A percentile compares a stretch with the other conserved stretches of the same genome.
These are phyloP conservation scores for Parotocinclus haroldoi DNA, from an alignment of 2,797 vertebrate genomes.

Conservation along the genomic window DNA sequence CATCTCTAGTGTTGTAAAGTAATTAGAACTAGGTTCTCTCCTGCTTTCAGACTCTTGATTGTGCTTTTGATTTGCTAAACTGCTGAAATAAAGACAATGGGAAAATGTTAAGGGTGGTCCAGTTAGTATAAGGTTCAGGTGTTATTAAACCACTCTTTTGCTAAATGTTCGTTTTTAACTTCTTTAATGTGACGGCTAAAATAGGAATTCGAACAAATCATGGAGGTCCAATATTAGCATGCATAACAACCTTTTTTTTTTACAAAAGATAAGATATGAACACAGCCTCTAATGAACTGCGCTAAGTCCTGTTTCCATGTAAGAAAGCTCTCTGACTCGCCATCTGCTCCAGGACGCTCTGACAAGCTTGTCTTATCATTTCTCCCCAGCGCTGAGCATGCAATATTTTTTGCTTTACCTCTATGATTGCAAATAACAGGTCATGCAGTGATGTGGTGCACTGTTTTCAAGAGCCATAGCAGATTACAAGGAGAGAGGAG, in stretches of 20 bases:
- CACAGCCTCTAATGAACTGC: slow-evolving; percentile 45
- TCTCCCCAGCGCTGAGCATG: slow-evolving; percentile 36
- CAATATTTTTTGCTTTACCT: slow-evolving; percentile 25
- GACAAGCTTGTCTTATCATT: slow-evolving; percentile 48
- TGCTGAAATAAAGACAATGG: too few species aligned
- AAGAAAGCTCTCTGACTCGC: slow-evolving; percentile 44
- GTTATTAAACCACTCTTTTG: too few species aligned
- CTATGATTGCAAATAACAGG: slow-evolving; percentile 48
- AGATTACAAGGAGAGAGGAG: slow-evolving; percentile 40
- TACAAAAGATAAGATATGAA: slow-evolving; percentile 35
- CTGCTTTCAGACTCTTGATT: too few species aligned
- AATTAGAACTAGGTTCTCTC: too few species aligned
- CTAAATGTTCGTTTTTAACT: too few species aligned
- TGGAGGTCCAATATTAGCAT: slow-evolving; percentile 15
- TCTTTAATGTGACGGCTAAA: slow-evolving; percentile 28
- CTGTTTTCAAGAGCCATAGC: slow-evolving; percentile 35
- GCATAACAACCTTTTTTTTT: slow-evolving; percentile 31
- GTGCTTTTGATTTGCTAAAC: too few species aligned
- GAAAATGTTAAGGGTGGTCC: too few species aligned
- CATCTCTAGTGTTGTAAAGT: too few species aligned
- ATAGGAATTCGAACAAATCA: slow-evolving; percentile 15
- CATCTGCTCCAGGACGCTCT: slow-evolving; percentile 41
- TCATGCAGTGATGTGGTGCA: slow-evolving; percentile 33
- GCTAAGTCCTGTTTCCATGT: slow-evolving; percentile 41
- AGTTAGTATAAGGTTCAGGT: too few species aligned